phyloP scores from a whole-genome alignment of 2,888 invertebrate species.

The Apodemia hepburni region DNA sequence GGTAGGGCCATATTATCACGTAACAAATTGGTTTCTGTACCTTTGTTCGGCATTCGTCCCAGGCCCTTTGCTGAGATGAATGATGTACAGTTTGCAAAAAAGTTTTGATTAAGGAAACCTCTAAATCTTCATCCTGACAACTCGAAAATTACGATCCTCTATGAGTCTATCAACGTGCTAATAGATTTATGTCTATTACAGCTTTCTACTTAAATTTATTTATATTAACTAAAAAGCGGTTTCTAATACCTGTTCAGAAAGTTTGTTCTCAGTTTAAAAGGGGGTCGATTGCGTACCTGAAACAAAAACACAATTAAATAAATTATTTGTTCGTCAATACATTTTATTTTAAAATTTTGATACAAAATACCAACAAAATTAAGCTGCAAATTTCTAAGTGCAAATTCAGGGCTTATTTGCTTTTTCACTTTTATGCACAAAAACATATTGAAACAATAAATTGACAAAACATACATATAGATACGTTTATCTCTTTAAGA shows the following conservation, averaged over 20 bases:
- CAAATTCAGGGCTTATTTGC: too few relatives aligned
- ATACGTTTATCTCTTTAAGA: too few relatives aligned
- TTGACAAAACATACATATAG: too few relatives aligned
- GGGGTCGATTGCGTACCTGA: constrained; percentile 26
- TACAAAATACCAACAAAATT: too few relatives aligned
- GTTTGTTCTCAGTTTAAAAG: not conserved
- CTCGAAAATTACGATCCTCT: not conserved
- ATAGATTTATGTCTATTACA: not conserved
- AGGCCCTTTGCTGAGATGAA: constrained; percentile 55
- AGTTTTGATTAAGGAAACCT: constrained; percentile 3
- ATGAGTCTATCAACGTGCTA: not conserved
- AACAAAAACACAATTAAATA: constrained; percentile 23
- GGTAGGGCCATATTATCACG: constrained; percentile 73
- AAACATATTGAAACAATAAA: too few relatives aligned
- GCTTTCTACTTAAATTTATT: not conserved
- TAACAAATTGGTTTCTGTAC: constrained; percentile 79
- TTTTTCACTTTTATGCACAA: too few relatives aligned
- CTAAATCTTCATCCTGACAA: not conserved
- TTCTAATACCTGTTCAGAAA: not conserved
- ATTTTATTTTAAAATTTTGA: too few relatives aligned
- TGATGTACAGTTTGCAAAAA: constrained; percentile 50
- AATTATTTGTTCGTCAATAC: not conserved
- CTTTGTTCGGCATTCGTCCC: constrained; percentile 66
- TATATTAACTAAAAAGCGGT: not conserved
- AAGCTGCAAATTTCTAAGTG: too few relatives aligned